Evolutionary conservation across 2,113 vertebrate genomes (phyloP).

Genomic region (Chaetops frenatus): DNA sequence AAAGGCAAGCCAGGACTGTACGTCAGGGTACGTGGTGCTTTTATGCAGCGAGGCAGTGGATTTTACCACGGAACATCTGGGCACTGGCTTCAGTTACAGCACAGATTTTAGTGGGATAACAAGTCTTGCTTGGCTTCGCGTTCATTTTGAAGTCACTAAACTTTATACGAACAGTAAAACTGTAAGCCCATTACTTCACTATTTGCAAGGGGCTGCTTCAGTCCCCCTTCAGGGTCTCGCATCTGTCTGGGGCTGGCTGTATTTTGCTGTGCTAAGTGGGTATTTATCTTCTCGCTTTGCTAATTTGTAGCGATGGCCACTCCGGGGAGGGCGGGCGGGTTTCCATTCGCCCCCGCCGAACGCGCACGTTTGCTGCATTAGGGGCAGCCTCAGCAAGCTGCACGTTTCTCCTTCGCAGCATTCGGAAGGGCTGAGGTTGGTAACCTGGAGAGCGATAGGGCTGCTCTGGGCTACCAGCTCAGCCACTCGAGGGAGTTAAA

Average conservation of each 20-base stretch:
- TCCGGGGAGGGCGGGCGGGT: neutral
- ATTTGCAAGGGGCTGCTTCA: constrained; percentile 1
- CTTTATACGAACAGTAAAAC: constrained; percentile 35
- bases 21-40: neutral
- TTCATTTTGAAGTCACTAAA: constrained; percentile 39
- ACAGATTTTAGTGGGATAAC: constrained; percentile 39
- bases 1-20: neutral
- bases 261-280: neutral
- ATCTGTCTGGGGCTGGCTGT: neutral
- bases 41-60: neutral
- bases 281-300: constrained; percentile 3
- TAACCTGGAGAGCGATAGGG: neutral
- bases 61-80: constrained; percentile 59
- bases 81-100: constrained; percentile 44
- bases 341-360: neutral
- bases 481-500: neutral
- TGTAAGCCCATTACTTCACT: constrained; percentile 27
- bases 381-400: neutral
- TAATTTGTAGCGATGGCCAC: neutral
- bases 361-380: constrained; percentile 13
- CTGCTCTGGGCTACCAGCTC: neutral
- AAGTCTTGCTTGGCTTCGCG: constrained; percentile 11
- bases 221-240: neutral
- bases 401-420: neutral
- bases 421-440: neutral